These are phyloP conservation scores for Xylocopa sonorina DNA, from an alignment of 1,140 invertebrate species.

Conservation along the genomic window DNA sequence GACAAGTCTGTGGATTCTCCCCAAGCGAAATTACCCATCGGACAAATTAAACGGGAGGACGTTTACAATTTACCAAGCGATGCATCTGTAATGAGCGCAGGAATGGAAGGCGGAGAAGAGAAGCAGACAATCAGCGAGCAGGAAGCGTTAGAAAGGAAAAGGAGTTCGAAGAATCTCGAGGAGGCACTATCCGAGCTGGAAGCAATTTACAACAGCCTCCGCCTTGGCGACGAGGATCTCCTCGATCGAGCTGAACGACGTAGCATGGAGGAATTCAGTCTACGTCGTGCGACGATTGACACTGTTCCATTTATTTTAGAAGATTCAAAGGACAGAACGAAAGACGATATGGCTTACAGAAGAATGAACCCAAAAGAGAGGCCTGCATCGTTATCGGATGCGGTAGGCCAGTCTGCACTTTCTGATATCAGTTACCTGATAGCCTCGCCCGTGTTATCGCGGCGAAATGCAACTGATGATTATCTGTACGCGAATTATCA, in stretches of 20 bases:
- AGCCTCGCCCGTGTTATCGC: slow-evolving; percentile 85
- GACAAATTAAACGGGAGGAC: not conserved
- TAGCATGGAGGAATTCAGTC: slow-evolving; percentile 82
- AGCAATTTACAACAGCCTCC: slow-evolving; percentile 92
- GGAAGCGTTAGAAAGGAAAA: slow-evolving; percentile 76
- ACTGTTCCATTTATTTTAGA: not conserved
- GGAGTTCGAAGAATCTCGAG: slow-evolving; percentile 90
- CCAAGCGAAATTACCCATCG: slow-evolving; percentile 10
- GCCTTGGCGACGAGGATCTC: slow-evolving; percentile 90
- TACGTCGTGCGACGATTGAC: slow-evolving; percentile 50
- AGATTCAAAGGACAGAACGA: slow-evolving; percentile 84
- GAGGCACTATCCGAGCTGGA: slow-evolving; percentile 94
- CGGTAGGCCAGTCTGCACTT: slow-evolving; percentile 82
- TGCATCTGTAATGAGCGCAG: not conserved
- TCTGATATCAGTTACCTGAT: slow-evolving; percentile 88
- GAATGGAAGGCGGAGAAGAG: slow-evolving; percentile 9
- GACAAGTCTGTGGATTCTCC: slow-evolving; percentile 6
- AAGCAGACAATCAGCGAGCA: slow-evolving; percentile 64
- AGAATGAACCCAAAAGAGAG: slow-evolving; percentile 85
- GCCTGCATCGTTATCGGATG: slow-evolving; percentile 77
- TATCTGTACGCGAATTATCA: slow-evolving; percentile 17
- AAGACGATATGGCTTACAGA: slow-evolving; percentile 91
- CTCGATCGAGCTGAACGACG: slow-evolving; percentile 89
- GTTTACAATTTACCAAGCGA: slow-evolving; percentile 1
- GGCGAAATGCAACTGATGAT: slow-evolving; percentile 39